Percentiles rank a stretch among this genome's conserved stretches.
These are phyloP conservation scores for Tetragonula carbonaria DNA, from an alignment of 2,888 invertebrate species.

Conservation along the genomic window DNA sequence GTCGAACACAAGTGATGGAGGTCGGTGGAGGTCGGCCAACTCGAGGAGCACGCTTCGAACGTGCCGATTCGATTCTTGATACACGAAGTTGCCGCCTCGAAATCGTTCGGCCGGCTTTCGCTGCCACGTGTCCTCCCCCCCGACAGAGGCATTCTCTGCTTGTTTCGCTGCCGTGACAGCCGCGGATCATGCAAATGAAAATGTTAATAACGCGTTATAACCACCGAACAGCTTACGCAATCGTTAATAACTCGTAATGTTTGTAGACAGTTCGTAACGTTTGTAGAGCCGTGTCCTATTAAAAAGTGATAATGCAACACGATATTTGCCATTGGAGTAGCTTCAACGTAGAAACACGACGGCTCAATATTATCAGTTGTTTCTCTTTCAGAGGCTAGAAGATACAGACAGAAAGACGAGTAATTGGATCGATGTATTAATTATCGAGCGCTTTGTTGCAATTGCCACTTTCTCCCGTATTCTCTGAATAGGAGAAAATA, in stretches of 20 bases:
- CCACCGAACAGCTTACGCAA: slow-evolving; percentile 24
- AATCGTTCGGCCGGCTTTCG: slow-evolving; percentile 10
- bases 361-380: slow-evolving; percentile 17
- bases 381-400: not conserved
- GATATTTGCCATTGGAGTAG: slow-evolving; percentile 17
- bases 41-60: slow-evolving; percentile 7
- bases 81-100: not conserved
- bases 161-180: not conserved
- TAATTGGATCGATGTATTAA: slow-evolving; percentile 27
- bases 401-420: not conserved
- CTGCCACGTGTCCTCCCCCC: slow-evolving; percentile 1
- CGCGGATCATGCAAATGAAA: slow-evolving; percentile 36
- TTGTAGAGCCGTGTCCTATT: slow-evolving; percentile 18
- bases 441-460: slow-evolving; percentile 14
- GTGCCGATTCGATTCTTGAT: slow-evolving; percentile 17
- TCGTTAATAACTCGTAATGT: slow-evolving; percentile 40
- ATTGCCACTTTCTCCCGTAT: slow-evolving; percentile 7
- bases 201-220: slow-evolving; percentile 38
- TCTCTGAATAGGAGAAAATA: not conserved
- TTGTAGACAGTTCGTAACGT: slow-evolving; percentile 2
- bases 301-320: slow-evolving; percentile 31
- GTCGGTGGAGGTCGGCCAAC: slow-evolving; percentile 46
- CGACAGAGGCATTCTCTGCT: not conserved
- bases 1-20: slow-evolving; percentile 33
- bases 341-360: slow-evolving; percentile 6